Base-by-base conservation (phyloP, 2,888 invertebrate genomes). In the Drosophila anceps region DNA sequence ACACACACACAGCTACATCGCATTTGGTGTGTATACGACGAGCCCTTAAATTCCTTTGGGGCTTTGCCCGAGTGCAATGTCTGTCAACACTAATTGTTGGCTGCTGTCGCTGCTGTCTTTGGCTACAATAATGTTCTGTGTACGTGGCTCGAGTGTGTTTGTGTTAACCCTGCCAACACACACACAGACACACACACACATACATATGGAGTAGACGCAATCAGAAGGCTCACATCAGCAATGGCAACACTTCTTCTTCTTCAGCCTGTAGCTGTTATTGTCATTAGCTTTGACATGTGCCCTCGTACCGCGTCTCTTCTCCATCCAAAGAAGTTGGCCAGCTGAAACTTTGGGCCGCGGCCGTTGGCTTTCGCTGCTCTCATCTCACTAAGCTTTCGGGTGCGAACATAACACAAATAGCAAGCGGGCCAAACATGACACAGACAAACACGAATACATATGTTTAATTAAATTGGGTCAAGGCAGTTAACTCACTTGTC, bases 61-160 rank as follows among this genome's bases (percentile, higher is more conserved):
- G 79, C 79, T 79, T 83, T 78, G 72, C 64, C 82, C 69, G 72
- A 87, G 79, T 79, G 83, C 85, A 88, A 78, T 83, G 83, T 86
- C 88, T 86, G 85, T 88, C 85, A 88, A 82, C 85, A 86, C 88
- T 88, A 85, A 86, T 86, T 88, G 88, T 83, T 88, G 76, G 83
- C 83, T 77, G 83, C 72, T 76, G 77, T 77, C 74, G 70, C 68
- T 73, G 73, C 74, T 72, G 83, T 79, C 82, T 81, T 81, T 73
- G 81, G 76, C 82, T 73, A 84, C 87, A 81, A 86, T 86, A 81
- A 81, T 73, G 81, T 69, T 75, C 73, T 46, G 58, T 68, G 76
- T 75, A 60, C 70, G 67, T 69, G 62, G 51, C 54, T 43, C 63
- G 65, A 64, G 67, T 67, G 48, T 43, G 18, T 46, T 35, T 62